phyloP scores from a whole-genome alignment of 2,797 vertebrate species.

The Gouania willdenowi region DNA sequence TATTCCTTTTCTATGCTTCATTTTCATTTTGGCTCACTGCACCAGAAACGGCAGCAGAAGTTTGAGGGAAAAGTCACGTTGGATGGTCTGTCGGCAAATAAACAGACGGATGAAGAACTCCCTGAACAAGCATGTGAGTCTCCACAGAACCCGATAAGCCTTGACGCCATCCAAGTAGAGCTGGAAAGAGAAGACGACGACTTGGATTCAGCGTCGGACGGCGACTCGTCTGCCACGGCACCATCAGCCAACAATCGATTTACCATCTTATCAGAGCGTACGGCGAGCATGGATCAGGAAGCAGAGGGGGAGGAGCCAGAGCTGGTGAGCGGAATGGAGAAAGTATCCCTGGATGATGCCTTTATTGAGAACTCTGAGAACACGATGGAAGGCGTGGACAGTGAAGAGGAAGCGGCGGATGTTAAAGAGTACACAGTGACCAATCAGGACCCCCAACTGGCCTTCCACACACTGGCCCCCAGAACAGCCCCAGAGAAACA shows the following conservation, averaged over 20 bases:
- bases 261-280: conserved; percentile 53
- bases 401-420: conserved; percentile 35
- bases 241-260: conserved; percentile 51
- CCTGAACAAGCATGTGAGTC: conserved; percentile 22
- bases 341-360: conserved; percentile 52
- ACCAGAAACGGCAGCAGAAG: conserved; percentile 87
- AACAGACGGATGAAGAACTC: conserved; percentile 26
- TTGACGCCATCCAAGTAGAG: conserved; percentile 16
- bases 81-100: conserved; percentile 44
- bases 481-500: conserved; percentile 73
- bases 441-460: conserved; percentile 81
- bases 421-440: conserved; percentile 67
- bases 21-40: conserved; percentile 68
- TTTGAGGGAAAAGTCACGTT: conserved; percentile 73
- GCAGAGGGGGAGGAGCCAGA: conserved; percentile 25
- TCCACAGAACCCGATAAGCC: conserved; percentile 37
- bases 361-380: conserved; percentile 33
- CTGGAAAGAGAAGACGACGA: conserved; percentile 45
- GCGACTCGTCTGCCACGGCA: conserved; percentile 3
- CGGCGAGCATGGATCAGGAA: too few relatives aligned
- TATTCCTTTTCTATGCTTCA: too few relatives aligned
- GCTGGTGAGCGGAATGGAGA: conserved; percentile 37
- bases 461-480: conserved; percentile 83
- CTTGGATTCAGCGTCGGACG: conserved; percentile 31
- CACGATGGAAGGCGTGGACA: conserved; percentile 37